A percentile compares a stretch with the other conserved stretches of the same genome.
Evolutionary conservation across 2,797 vertebrate genomes (phyloP).

Genomic region (Leuciscus waleckii): DNA sequence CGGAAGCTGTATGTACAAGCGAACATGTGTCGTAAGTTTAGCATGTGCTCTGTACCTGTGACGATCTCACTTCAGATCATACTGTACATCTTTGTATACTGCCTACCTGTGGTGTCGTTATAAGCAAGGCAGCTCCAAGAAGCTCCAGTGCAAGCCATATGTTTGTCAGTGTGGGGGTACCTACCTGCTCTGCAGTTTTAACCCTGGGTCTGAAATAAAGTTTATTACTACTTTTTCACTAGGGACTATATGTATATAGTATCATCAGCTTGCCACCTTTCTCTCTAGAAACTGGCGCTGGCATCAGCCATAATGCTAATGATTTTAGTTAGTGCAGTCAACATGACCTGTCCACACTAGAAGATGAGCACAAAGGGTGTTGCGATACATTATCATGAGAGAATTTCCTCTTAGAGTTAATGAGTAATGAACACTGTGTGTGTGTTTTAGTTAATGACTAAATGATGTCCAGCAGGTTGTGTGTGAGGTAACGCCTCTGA

Average conservation of each 20-base stretch:
- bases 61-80: too few species aligned
- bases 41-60: too few species aligned
- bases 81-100: too few species aligned
- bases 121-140: too few species aligned
- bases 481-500: slow-evolving; percentile 48
- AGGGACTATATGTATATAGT: background rate
- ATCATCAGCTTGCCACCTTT: background rate
- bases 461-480: slow-evolving; percentile 59
- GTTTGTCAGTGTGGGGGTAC: too few species aligned
- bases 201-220: too few species aligned
- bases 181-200: too few species aligned
- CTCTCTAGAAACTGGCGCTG: background rate
- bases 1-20: too few species aligned
- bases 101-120: too few species aligned
- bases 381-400: slow-evolving; percentile 28
- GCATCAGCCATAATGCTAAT: slow-evolving; percentile 12
- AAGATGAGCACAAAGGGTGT: slow-evolving; percentile 27
- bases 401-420: slow-evolving; percentile 69
- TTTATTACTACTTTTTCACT: too few species aligned
- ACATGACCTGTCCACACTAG: background rate
- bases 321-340: background rate
- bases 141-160: too few species aligned
- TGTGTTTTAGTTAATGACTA: slow-evolving; percentile 51
- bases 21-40: too few species aligned
- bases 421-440: slow-evolving; percentile 72